phyloP scores from a whole-genome alignment of 2,797 vertebrate species.

The Hyperoplus immaculatus region DNA sequence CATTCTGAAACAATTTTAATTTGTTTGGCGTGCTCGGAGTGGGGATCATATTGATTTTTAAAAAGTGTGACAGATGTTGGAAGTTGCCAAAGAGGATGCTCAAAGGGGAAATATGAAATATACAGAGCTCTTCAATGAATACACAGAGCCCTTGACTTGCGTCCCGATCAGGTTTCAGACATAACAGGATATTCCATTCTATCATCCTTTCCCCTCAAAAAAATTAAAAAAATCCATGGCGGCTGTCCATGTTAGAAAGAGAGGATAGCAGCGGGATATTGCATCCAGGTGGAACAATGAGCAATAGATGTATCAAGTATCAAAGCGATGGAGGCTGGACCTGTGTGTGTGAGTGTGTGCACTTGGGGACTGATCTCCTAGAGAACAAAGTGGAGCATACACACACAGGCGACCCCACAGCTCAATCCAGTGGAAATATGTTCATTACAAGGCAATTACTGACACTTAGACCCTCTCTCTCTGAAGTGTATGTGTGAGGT shows the following conservation, averaged over 20 bases:
- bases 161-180: slow-evolving; percentile 53
- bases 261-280: slow-evolving; percentile 58
- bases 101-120: slow-evolving; percentile 42
- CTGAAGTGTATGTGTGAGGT: slow-evolving; percentile 68
- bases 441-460: slow-evolving; percentile 87
- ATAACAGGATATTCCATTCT: slow-evolving; percentile 62
- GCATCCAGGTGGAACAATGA: slow-evolving; percentile 79
- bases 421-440: slow-evolving; percentile 81
- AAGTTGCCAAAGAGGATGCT: slow-evolving; percentile 42
- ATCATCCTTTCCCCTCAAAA: slow-evolving; percentile 25
- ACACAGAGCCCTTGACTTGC: slow-evolving; percentile 58
- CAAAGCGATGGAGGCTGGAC: slow-evolving; percentile 65
- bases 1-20: slow-evolving; percentile 3
- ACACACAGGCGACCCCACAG: slow-evolving; percentile 69
- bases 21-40: slow-evolving; percentile 3
- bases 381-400: slow-evolving; percentile 73
- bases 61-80: slow-evolving; percentile 47
- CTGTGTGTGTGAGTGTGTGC: slow-evolving; percentile 17
- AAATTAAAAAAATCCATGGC: slow-evolving; percentile 42
- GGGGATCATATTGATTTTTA: slow-evolving; percentile 30
- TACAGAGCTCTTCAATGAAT: slow-evolving; percentile 65
- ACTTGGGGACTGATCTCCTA: slow-evolving; percentile 63
- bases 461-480: slow-evolving; percentile 80
- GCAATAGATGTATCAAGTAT: slow-evolving; percentile 80
- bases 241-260: slow-evolving; percentile 52